Base-by-base conservation (phyloP, 2,888 invertebrate species). In the Aquatica leii region DNA sequence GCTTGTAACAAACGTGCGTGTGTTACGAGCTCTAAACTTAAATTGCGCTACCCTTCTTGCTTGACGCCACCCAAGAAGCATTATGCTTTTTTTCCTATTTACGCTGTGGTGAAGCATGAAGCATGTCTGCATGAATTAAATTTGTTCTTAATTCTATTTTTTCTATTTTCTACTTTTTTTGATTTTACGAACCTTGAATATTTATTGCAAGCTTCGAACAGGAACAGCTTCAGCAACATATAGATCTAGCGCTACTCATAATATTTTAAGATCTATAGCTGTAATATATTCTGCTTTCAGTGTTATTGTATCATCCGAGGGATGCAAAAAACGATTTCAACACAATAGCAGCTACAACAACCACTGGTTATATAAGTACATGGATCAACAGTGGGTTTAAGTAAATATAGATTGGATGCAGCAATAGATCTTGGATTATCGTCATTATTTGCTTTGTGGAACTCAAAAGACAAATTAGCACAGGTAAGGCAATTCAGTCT, bases 241-340 rank as follows among this genome's bases (percentile, higher is more conserved):
- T n/a, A n/a, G n/a, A n/a, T n/a, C n/a, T n/a, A 94, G 97, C 55
- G 92, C 94, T 15, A 90, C 94, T 58, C 97, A 96, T 62, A 97
- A 97, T 79, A 93, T 95, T 5, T 85, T 97, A 62, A 98, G 98
- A 41, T 92, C 95, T 66, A 86, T 97, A 67, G 94, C 97, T 59
- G 92, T 97, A 24, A 94, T 97, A 87, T 97, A 97, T 83, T 95
- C 96, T 62, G 92, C 93, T 56, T 93, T 97, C 82, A 97, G 97
- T 41, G 94, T 96, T 4, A 83, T 95, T 18, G 85, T 97, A 51
- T 93, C 94, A 35, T 93, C 89, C 87, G 1, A 86, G 97, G 66
- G 97, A 95, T 41, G 87, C 90, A 66, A 97, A 98, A 80, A 97
- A 98, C 82, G 94, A 95, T 59, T 77, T 92, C 0, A 98, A 98